phyloP scores from a whole-genome alignment of 2,797 vertebrate species.

The Lithobates sylvaticus region DNA sequence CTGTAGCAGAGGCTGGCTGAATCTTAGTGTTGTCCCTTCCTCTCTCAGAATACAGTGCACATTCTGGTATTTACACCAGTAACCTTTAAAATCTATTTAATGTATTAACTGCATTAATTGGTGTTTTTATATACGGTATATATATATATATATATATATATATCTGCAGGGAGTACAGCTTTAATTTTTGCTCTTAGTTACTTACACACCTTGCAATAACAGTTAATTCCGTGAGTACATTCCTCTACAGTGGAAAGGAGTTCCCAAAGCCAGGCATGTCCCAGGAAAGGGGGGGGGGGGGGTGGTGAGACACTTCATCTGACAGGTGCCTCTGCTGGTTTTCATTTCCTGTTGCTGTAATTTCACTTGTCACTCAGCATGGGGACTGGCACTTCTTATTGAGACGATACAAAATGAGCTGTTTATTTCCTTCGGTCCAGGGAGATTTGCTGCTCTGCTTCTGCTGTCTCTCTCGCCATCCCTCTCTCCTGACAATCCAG shows the following conservation, averaged over 20 bases:
- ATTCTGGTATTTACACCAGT: too few relatives aligned
- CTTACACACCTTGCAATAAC: neutral
- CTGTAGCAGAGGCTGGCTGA: neutral
- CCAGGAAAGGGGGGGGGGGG: slow-evolving; percentile 22
- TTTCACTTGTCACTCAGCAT: slow-evolving; percentile 62
- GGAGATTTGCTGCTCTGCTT: slow-evolving; percentile 56
- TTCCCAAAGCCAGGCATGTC: slow-evolving; percentile 22
- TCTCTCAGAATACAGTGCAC: too few relatives aligned
- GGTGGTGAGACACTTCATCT: slow-evolving; percentile 48
- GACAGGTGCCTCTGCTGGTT: slow-evolving; percentile 60
- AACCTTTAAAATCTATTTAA: too few relatives aligned
- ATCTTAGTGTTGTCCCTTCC: too few relatives aligned
- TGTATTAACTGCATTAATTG: too few relatives aligned
- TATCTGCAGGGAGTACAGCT: neutral
- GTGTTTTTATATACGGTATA: too few relatives aligned
- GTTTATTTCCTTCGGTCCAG: slow-evolving; percentile 59
- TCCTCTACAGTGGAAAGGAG: slow-evolving; percentile 14
- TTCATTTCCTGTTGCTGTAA: slow-evolving; percentile 64
- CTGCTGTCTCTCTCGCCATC: slow-evolving; percentile 46
- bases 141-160: too few relatives aligned
- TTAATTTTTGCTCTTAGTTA: neutral
- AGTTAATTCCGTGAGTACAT: slow-evolving; percentile 20
- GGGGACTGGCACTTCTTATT: slow-evolving; percentile 61
- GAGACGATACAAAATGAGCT: slow-evolving; percentile 62
- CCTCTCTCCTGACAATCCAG: slow-evolving; percentile 48